Conservation (phyloP, 2,888 invertebrate species). For the Diachrysia chrysitis region DNA sequence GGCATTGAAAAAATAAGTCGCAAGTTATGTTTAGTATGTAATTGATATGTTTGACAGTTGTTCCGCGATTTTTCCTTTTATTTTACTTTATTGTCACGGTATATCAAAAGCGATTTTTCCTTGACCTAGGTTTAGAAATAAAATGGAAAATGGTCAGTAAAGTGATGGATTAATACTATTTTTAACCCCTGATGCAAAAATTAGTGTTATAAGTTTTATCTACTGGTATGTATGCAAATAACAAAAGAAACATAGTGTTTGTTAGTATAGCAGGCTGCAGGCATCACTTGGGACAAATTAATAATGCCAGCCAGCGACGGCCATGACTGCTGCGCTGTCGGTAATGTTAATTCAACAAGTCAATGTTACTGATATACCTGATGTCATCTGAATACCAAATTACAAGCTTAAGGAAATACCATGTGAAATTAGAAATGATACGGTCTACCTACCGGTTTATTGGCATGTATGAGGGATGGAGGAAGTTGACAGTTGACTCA, state of each 20-base stretch:
- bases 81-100: not conserved
- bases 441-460: not conserved
- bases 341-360: conserved; percentile 67
- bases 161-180: too few relatives aligned
- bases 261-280: not conserved
- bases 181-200: too few relatives aligned
- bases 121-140: not conserved
- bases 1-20: not conserved
- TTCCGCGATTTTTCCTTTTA: too few relatives aligned
- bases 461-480: conserved; percentile 2
- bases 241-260: not conserved
- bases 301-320: conserved; percentile 54
- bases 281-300: conserved; percentile 15
- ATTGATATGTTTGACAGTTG: not conserved
- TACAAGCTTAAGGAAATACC: conserved; percentile 45
- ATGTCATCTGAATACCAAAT: conserved; percentile 67
- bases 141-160: too few relatives aligned
- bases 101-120: too few relatives aligned
- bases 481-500: not conserved
- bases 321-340: conserved; percentile 60
- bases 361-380: conserved; percentile 67
- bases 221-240: not conserved
- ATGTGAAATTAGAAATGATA: conserved; percentile 20
- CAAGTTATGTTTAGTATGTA: not conserved
- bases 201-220: too few relatives aligned